These are phyloP conservation scores for Yoshiicerus persimilis DNA, from an alignment of 1,140 invertebrate genomes.

Conservation along the genomic window DNA sequence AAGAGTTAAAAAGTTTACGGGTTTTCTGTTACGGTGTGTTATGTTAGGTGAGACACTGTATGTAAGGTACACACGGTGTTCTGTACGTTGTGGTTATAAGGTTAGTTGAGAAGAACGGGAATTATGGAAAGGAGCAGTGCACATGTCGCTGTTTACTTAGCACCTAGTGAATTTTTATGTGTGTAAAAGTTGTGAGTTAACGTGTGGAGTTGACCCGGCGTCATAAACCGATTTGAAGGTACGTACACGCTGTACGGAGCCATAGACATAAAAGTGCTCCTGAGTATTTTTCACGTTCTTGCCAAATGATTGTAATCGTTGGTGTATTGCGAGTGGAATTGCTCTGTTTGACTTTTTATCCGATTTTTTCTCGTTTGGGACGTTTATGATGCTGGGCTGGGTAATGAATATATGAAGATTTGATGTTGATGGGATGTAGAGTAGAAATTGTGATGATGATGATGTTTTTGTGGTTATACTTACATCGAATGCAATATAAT, in stretches of 20 bases:
- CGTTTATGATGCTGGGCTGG: not conserved
- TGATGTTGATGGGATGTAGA: slow-evolving; percentile 28
- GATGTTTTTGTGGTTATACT: slow-evolving; percentile 8
- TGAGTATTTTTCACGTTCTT: slow-evolving; percentile 32
- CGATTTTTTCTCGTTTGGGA: not conserved
- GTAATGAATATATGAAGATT: not conserved
- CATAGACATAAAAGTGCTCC: not conserved
- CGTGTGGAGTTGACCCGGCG: slow-evolving; percentile 15
- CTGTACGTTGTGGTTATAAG: not conserved
- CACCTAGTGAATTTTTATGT: slow-evolving; percentile 17
- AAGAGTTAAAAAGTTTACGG: not conserved
- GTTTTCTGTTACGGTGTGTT: not conserved
- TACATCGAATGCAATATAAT: not conserved
- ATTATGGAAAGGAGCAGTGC: not conserved
- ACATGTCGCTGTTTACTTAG: slow-evolving; percentile 22
- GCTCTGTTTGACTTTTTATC: slow-evolving; percentile 15
- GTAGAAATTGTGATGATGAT: slow-evolving; percentile 16
- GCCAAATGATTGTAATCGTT: slow-evolving; percentile 24
- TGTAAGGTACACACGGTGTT: not conserved
- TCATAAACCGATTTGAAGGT: slow-evolving; percentile 31
- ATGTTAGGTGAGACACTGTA: not conserved
- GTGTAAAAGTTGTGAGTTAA: slow-evolving; percentile 11
- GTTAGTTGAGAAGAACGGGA: not conserved
- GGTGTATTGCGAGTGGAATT: not conserved
- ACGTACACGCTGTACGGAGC: not conserved